These are phyloP conservation scores for Gorsachius magnificus DNA, from an alignment of 2,797 vertebrate genomes.

Conservation along the genomic window DNA sequence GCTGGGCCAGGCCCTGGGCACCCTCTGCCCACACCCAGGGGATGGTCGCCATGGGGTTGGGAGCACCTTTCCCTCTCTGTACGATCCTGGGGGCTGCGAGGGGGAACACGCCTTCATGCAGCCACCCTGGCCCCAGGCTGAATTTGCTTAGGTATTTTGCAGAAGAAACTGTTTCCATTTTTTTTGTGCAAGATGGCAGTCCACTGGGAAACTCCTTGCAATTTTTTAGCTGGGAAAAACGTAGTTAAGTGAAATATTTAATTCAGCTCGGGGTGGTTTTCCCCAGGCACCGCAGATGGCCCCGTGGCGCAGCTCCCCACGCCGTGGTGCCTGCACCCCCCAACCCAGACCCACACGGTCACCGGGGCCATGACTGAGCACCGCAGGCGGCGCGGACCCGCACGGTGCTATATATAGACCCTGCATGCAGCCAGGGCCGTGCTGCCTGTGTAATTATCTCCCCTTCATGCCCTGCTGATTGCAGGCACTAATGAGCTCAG, in stretches of 20 bases:
- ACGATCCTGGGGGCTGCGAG: neutral
- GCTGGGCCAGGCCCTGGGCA: neutral
- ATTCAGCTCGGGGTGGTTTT: neutral
- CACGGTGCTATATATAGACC: neutral
- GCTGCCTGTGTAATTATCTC: neutral
- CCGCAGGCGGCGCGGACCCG: accelerated
- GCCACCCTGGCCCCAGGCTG: neutral
- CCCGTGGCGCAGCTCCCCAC: neutral
- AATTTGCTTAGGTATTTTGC: neutral
- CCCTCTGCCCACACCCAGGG: accelerated
- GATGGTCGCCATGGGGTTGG: neutral
- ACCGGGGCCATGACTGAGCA: neutral
- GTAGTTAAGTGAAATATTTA: neutral
- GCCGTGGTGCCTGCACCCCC: neutral
- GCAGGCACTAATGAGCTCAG: slow-evolving; percentile 48
- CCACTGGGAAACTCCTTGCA: neutral
- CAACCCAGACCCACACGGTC: accelerated
- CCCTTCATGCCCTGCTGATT: slow-evolving; percentile 34
- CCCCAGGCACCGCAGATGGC: neutral
- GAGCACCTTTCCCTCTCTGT: neutral
- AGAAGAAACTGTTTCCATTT: neutral
- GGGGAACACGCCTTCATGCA: accelerated
- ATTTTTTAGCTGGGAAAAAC: neutral
- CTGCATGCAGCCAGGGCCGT: neutral
- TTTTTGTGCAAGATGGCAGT: neutral